Evolutionary conservation across 2,888 invertebrate species (phyloP), one percentile per base, ranked within the genome.

Genomic region (Chrysotoxum bicinctum): DNA sequence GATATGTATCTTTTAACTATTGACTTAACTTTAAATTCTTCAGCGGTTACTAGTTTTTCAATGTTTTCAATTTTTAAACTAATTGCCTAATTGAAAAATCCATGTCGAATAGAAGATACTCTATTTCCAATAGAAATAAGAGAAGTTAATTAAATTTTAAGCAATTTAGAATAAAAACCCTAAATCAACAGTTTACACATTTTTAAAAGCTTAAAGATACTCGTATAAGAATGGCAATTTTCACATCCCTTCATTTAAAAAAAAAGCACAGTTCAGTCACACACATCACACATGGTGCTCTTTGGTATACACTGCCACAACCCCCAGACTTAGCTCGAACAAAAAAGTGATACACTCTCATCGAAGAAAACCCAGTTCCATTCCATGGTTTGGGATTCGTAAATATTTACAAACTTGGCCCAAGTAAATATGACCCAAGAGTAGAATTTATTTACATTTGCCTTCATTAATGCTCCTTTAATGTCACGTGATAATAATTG

Each of bases 361-460:
- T 70, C 64, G 69, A 74, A 79, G 78, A 75, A 80, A 72, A 85
- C 76, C 76, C 76, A 52, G 68, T 68, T 37, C 58, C 35, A 21
- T 35, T 76, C 75, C 48, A 81, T 73, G 81, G 81, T 81, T 62
- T 81, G 81, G 76, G 80, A 70, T 88, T 88, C 87, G 87, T 87
- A 88, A 88, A 88, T 89, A 88, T 89, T 89, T 88, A 88, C 89
- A 69, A 87, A 87, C 85, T 88, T 88, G 88, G 88, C 89, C 88
- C 87, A 88, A 88, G 87, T 88, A 89, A 89, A 89, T 88, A 89
- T 88, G 88, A 89, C 89, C 89, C 89, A 82, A 87, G 88, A 89
- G 89, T 87, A 80, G 87, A 88, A 89, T 89, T 89, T 89, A 88
- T 89, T 89, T 89, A 87, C 88, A 88, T 89, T 89, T 88, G 88